phyloP scores from a whole-genome alignment of 2,888 invertebrate species.

The Leptinotarsa rubiginosa region DNA sequence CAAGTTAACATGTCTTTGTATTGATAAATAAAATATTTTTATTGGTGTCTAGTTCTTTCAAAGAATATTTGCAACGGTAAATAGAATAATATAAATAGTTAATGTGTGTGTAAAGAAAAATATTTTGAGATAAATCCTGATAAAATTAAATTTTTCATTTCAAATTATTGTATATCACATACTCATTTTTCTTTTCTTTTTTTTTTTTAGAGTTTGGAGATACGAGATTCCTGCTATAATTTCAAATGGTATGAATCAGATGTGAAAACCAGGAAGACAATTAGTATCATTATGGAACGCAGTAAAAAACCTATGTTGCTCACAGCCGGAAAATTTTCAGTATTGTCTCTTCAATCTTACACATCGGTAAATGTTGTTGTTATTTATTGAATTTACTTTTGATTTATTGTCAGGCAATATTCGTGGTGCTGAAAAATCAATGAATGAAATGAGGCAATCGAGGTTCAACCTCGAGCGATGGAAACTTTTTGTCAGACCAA shows the following conservation, averaged over 20 bases:
- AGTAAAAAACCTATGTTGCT: constrained; percentile 6
- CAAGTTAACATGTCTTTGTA: too few species aligned
- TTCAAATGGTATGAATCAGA: constrained; percentile 1
- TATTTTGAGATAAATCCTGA: too few species aligned
- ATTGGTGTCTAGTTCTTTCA: too few species aligned
- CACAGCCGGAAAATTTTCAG: constrained; percentile 1
- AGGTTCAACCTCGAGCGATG: too few species aligned
- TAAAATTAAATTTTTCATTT: not conserved
- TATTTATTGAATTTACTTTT: not conserved
- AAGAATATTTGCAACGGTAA: too few species aligned
- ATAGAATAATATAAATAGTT: too few species aligned
- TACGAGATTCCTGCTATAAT: constrained; percentile 11
- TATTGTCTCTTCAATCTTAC: constrained; percentile 8
- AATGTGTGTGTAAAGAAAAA: too few species aligned
- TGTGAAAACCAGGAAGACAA: constrained; percentile 4
- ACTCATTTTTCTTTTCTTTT: not conserved
- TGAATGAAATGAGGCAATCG: not conserved
- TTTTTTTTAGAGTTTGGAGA: not conserved
- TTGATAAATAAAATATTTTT: too few species aligned
- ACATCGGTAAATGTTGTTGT: constrained; percentile 1
- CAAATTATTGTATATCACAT: not conserved
- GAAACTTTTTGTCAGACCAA: too few species aligned
- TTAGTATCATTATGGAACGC: constrained; percentile 7
- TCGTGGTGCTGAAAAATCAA: not conserved
- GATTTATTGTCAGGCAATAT: not conserved